A percentile compares a stretch with the other conserved stretches of the same genome.
Conservation (phyloP, 1,140 invertebrate genomes). For the Drosophila orosa region DNA sequence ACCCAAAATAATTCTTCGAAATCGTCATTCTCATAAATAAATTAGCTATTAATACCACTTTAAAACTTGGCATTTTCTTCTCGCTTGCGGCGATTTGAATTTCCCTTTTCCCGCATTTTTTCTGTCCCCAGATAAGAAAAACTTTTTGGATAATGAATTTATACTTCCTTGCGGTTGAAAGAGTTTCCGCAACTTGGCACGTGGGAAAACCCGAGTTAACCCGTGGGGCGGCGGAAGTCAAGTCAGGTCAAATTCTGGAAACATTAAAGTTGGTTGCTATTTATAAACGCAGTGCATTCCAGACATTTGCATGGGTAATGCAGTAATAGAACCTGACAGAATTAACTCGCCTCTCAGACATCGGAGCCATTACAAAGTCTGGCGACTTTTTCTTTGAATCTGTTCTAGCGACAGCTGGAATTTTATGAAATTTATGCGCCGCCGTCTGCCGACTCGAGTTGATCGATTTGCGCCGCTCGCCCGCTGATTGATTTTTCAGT, state of each 20-base stretch:
- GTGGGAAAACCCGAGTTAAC: constrained; percentile 29
- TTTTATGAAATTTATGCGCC: constrained; percentile 73
- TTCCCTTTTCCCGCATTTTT: constrained; percentile 1
- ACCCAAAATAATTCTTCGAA: neutral
- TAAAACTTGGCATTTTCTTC: constrained; percentile 4
- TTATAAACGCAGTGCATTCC: constrained; percentile 69
- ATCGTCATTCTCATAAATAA: constrained; percentile 15
- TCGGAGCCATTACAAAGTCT: constrained; percentile 41
- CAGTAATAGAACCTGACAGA: constrained; percentile 18
- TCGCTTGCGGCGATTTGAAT: neutral
- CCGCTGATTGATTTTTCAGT: constrained; percentile 54
- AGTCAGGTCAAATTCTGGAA: constrained; percentile 21
- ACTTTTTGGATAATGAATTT: constrained; percentile 67
- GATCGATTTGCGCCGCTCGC: constrained; percentile 41
- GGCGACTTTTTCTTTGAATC: constrained; percentile 60
- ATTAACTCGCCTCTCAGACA: constrained; percentile 26
- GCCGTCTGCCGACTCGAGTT: constrained; percentile 40
- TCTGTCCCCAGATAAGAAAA: constrained; percentile 13
- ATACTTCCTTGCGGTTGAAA: constrained; percentile 56
- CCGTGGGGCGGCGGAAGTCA: constrained; percentile 18
- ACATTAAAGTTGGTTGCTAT: constrained; percentile 41
- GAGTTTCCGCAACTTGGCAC: constrained; percentile 59
- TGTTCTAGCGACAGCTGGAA: constrained; percentile 58
- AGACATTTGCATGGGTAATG: constrained; percentile 47
- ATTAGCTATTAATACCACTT: constrained; percentile 32